Evolutionary conservation across 2,113 vertebrate species (phyloP), one percentile per base, ranked within the genome.

Genomic region (Octodon degus): DNA sequence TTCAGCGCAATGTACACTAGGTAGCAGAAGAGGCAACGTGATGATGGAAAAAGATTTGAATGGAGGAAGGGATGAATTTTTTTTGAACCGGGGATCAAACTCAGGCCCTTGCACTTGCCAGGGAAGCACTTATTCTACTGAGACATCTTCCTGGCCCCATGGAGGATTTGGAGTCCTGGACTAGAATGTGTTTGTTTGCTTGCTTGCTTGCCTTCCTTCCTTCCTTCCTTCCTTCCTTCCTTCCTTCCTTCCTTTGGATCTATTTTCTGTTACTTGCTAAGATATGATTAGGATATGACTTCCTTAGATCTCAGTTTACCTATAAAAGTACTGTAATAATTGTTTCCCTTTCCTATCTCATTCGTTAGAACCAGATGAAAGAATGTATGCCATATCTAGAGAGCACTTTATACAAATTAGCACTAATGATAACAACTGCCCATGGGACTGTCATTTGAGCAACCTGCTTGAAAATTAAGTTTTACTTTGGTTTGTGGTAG

Each of bases 311-410:
- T 91, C 25, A 30, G 8, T 97, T 94, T 95, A 55, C 62, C 40
- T 96, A 25, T 85, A 84, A 92, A 88, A 76, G 34, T 63, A 63
- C 40, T 77, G 5, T 74, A 92, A 86, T 92, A 82, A 80, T 67
- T 84, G 16, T 83, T 40, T 90, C 20, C 40, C 24, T 79, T 65
- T 89, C 58, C 70, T 60, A 13, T 81, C 12, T 47, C 12, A 30
- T 77, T 37, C 89, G 7, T 91, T 94, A 79, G 47, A 96, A 90
- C 40, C 50, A 92, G 84, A 76, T 86, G 70, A 96, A 88, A 86
- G 25, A 82, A 67, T 90, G 27, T 60, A 30, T 88, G 13, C 81
- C 32, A 7, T 87, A 63, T 77, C 43, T 91, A 87, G 85, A 70
- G 40, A 63, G 22, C 43, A 91, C 50, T 67, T 93, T 88, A 32